Evolutionary conservation across 2,113 vertebrate genomes (phyloP), one percentile per base, ranked within the genome.

Genomic region (Struthio camelus): DNA sequence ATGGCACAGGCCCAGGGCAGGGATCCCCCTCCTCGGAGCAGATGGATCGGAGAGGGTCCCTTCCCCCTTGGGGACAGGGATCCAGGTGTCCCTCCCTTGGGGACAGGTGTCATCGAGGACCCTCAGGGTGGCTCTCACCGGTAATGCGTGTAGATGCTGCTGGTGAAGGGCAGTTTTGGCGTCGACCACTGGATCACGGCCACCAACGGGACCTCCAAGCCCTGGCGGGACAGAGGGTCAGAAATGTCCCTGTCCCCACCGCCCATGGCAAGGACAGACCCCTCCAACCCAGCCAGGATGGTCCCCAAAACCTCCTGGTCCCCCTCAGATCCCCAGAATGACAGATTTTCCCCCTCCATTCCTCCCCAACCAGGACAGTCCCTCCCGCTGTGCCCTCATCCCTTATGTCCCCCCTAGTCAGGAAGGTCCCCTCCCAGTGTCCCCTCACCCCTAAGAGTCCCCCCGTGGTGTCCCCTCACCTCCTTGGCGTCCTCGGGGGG

Each of bases 121-220:
- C 19, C 5, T 25, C 1, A 1, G 28, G 34, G 75, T 3, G 3
- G 19, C 53, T 18, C 56, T 96, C 73, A 98, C 98, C 98, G 98
- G 98, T 99, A 99, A 86, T 99, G 99, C 6, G 99, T 99, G 91
- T 99, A 99, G 96, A 99, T 99, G 77, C 98, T 98, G 97, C 98
- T 98, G 92, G 99, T 99, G 96, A 99, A 99, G 17, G 99, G 99
- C 96, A 99, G 98, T 92, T 99, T 99, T 4, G 99, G 98, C 10
- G 99, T 99, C 1, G 99, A 99, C 99, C 99, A 99, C 96, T 99
- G 99, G 40, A 99, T 95, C 76, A 99, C 98, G 6, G 99, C 99
- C 16, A 99, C 98, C 93, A 99, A 96, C 1, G 99, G 99, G 25
- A 99, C 99, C 97, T 99, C 99, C 51, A 99, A 94, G 34, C 99